Conservation (phyloP, 2,888 invertebrate genomes). For the Calameuta idolon region DNA sequence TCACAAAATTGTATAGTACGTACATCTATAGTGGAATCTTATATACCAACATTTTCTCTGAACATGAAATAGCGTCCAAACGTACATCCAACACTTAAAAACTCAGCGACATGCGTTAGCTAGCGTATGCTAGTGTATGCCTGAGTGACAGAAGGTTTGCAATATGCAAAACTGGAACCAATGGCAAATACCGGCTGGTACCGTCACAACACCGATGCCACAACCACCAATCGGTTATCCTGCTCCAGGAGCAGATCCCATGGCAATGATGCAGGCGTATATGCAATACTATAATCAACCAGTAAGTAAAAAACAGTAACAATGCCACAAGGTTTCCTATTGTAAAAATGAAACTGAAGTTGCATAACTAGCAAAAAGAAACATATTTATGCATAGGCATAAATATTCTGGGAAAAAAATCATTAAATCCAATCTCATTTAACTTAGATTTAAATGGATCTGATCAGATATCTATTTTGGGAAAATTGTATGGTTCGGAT, state of each 20-base stretch:
- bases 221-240: conserved; percentile 62
- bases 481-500: too few species aligned
- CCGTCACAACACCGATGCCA: conserved; percentile 57
- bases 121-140: conserved; percentile 38
- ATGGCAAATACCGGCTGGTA: conserved; percentile 62
- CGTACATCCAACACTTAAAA: conserved; percentile 56
- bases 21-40: not conserved
- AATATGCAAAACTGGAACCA: conserved; percentile 66
- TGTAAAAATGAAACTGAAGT: not conserved
- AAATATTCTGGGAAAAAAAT: too few species aligned
- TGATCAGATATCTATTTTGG: too few species aligned
- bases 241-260: conserved; percentile 59
- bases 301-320: conserved; percentile 52
- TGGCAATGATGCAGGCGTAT: conserved; percentile 63
- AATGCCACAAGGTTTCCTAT: not conserved
- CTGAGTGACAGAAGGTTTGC: conserved; percentile 39
- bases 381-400: not conserved
- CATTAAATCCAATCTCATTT: too few species aligned
- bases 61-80: conserved; percentile 58
- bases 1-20: not conserved
- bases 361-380: not conserved
- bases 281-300: conserved; percentile 66
- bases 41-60: conserved; percentile 43
- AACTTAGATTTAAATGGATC: too few species aligned
- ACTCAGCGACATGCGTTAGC: conserved; percentile 56